Evolutionary conservation across 2,888 invertebrate genomes (phyloP), one percentile per base, ranked within the genome.

Genomic region (Abscondita cerata): DNA sequence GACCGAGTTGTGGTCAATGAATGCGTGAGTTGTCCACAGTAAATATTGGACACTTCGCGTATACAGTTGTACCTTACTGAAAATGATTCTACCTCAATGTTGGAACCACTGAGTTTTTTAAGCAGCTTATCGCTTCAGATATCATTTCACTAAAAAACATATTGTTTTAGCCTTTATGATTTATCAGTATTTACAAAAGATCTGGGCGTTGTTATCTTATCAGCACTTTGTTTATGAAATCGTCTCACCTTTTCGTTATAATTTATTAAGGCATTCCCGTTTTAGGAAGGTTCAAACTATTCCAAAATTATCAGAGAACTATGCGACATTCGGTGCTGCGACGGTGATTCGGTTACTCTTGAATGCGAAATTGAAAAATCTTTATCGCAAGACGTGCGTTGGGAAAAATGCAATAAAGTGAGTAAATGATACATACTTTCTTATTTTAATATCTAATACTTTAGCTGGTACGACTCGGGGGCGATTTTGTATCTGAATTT

Each of bases 361-460:
- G 92, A 95, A 75, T 96, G 96, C 74, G 86, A 87, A 69, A 86
- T 96, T 46, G 85, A 87, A 59, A 90, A 90, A 3, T 84, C 87
- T 62, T 92, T 94, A 0, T 86, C 88, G 53, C 91, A 94, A 0
- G 87, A 88, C 66, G 87, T 96, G 61, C 87, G 90, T 70, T 97
- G 97, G 97, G 92, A 92, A 81, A 90, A 89, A 75, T 86, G 87
- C 73, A 91, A 91, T 60, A 87, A 85, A 72, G 89, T 90, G 72
- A 74, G 73, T 63, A 33, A 34, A 13, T 6, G 2, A 25, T 25
- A 4, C 25, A 25, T 25, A 4, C 25, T 25, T 25, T 25, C 6
- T 25, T 25, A 25, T 6, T 9, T 19, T 20, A 2, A 25, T 25
- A 25, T 25, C 2, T 2, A 25, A 25, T 52, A 19, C 71, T 83